Conservation (phyloP, 1,140 invertebrate genomes). For the Polypedilum vanderplanki region DNA sequence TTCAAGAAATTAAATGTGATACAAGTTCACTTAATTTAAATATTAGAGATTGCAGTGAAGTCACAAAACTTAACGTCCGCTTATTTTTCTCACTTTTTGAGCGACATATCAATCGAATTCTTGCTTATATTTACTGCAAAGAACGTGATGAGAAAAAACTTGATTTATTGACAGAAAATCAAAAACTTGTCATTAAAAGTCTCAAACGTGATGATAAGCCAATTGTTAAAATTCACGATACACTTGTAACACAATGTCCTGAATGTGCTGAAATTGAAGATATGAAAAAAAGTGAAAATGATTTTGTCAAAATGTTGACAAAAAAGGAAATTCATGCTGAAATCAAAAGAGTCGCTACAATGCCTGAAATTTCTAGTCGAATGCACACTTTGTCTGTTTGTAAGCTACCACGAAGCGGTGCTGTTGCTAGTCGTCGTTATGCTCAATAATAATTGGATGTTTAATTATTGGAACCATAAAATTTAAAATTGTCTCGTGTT, state of each 20-base stretch:
- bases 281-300: conserved; percentile 34
- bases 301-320: background rate
- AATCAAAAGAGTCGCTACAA: background rate
- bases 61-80: conserved; percentile 36
- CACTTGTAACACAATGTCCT: conserved; percentile 40
- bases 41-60: conserved; percentile 36
- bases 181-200: conserved; percentile 33
- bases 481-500: too few relatives aligned
- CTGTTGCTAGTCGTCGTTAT: conserved; percentile 3
- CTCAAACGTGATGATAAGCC: conserved; percentile 38
- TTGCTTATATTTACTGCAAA: conserved; percentile 37
- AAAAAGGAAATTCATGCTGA: background rate
- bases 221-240: conserved; percentile 38
- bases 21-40: conserved; percentile 33
- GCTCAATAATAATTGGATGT: background rate
- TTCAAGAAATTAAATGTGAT: conserved; percentile 35
- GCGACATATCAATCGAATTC: conserved; percentile 35
- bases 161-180: background rate
- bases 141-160: conserved; percentile 34
- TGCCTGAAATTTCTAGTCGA: background rate
- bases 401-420: background rate
- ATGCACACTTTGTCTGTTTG: background rate
- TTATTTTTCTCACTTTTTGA: conserved; percentile 37
- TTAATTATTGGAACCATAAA: background rate
- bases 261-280: conserved; percentile 41